Base-by-base conservation (phyloP, 2,113 vertebrate genomes). In the Strix aluco region DNA sequence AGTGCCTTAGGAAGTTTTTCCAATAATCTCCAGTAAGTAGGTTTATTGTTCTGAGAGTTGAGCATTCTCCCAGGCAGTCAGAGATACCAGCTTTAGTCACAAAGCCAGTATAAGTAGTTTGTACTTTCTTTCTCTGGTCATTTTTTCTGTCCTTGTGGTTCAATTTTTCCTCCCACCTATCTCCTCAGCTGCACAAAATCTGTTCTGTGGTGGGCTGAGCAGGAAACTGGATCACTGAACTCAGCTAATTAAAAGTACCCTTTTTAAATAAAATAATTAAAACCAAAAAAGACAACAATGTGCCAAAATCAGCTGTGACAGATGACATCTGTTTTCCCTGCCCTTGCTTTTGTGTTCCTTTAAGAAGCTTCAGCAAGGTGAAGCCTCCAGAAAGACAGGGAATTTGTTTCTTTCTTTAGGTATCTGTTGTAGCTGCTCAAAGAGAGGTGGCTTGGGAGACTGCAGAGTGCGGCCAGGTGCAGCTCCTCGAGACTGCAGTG, bases 301-400 rank as follows among this genome's bases (percentile, higher is more conserved):
- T 92, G 72, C 59, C 83, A 71, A 74, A 75, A 92, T 72, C 57
- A 44, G 47, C 79, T 89, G 81, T 82, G 95, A 94, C 81, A 89
- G 93, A 66, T 63, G 65, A 70, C 84, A 87, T 95, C 86, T 94
- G 86, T 78, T 67, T 74, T 92, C 38, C 40, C 57, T 94, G 73
- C 44, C 69, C 84, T 87, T 89, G 63, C 58, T 65, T 91, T 89
- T 72, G 52, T 81, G 52, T 85, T 47, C 47, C 14, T 91, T 78
- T 36, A 92, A 81, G 83, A 91, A 91, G 8, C 20, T 46, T 91
- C 20, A 71, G 36, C 1, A 6, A 89, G 51, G n/a, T 66, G 63
- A 91, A 86, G 32, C 47, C 42, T 92, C 29, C n/a, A 67, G 51
- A 81, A 92, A 55, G n/a, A 42, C 3, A 40, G 10, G 26, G n/a